Evolutionary conservation across 2,888 invertebrate genomes (phyloP).

Genomic region (Gastrophysa polygoni): DNA sequence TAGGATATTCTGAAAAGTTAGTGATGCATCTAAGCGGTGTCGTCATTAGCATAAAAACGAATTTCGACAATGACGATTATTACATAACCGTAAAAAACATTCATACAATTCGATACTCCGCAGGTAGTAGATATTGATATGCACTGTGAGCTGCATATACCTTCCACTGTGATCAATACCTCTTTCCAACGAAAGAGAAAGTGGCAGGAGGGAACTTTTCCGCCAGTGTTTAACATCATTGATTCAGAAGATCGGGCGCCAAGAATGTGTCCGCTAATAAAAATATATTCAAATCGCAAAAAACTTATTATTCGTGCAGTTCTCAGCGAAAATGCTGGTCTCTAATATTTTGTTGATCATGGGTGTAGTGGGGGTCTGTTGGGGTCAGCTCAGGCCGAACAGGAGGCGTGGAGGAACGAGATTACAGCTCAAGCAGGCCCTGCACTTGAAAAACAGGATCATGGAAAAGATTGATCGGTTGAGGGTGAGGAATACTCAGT

Average conservation of each 20-base stretch:
- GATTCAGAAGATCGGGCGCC: constrained; percentile 5
- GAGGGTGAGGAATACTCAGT: constrained; percentile 46
- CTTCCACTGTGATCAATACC: constrained; percentile 12
- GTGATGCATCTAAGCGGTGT: too few relatives aligned
- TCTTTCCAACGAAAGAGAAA: constrained; percentile 33
- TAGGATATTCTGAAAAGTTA: too few relatives aligned
- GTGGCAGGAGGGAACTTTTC: constrained; percentile 29
- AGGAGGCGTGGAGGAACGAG: constrained; percentile 28
- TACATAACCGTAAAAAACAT: background rate
- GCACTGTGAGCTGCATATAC: background rate
- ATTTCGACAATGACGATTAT: background rate
- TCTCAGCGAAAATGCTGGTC: constrained; percentile 13
- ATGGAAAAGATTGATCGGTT: constrained; percentile 44
- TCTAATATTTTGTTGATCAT: constrained; percentile 9
- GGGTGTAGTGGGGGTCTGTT: constrained; percentile 25
- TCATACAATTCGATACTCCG: background rate
- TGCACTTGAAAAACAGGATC: constrained; percentile 44
- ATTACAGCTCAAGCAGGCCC: constrained; percentile 41
- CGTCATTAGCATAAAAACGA: too few relatives aligned
- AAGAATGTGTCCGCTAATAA: constrained; percentile 3
- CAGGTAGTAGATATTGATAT: constrained; percentile 10
- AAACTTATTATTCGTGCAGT: background rate
- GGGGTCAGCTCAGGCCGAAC: constrained; percentile 35
- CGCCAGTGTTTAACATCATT: constrained; percentile 14
- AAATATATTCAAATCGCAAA: background rate